Evolutionary conservation across 2,888 invertebrate genomes (phyloP), one percentile per base, ranked within the genome.

Genomic region (Cynaeus angustus): DNA sequence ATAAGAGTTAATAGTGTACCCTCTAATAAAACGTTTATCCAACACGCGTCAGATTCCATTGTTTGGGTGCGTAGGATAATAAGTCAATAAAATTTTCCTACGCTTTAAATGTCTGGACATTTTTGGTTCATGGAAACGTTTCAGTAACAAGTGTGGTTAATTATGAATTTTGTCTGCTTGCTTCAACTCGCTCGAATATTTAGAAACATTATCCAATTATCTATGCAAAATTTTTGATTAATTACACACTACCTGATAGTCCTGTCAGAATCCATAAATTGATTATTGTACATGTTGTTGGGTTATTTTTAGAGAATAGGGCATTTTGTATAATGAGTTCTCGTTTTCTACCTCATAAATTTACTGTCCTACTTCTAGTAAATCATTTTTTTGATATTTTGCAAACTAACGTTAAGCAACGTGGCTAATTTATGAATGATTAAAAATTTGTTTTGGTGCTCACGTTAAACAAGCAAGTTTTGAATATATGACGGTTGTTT

Each of bases 341-440:
- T 46, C 46, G 16, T 50, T 21, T 55, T 41, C 21, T 8, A 16
- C 12, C 30, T 46, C 59, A 14, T 30, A 45, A 46, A 58, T 58
- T 45, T 9, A 45, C 1, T 0, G 5, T 59, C 26, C 14, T 10
- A 45, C 8, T 16, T 8, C 28, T n/a, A 12, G 30, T 46, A 59
- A 59, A 45, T 59, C 14, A 33, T 59, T 30, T 41, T 56, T 41
- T 58, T 58, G 45, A 45, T 28, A 58, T 58, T 28, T 43, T 38
- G 46, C 28, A 46, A 59, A 45, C 59, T 14, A 46, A 46, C 4
- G 16, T 59, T 30, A 33, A 46, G 59, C 59, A 59, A 58, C 43
- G 16, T 21, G n/a, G 26, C 10, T 53, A 37, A 53, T 53, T 53
- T 53, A 53, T 53, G 37, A 33, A 37, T 14, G 33, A 37, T 33